phyloP scores from a whole-genome alignment of 1,140 invertebrate genomes.

The Vollenhovia emeryi region DNA sequence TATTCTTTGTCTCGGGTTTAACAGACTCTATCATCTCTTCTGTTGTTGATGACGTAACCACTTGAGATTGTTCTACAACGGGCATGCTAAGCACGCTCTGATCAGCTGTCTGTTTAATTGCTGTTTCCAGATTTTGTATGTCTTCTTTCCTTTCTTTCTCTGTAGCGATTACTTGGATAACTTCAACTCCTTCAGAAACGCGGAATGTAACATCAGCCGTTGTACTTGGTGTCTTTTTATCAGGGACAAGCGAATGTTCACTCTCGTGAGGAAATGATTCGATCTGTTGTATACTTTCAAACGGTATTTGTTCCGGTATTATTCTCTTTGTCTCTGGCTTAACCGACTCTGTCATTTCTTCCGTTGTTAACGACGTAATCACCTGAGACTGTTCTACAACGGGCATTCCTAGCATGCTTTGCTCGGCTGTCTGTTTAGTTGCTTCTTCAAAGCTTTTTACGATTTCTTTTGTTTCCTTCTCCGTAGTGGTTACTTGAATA shows the following conservation, averaged over 20 bases:
- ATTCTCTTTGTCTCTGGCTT: slow-evolving; percentile 73
- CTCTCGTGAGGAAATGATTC: slow-evolving; percentile 78
- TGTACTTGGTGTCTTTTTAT: slow-evolving; percentile 61
- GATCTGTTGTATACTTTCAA: slow-evolving; percentile 74
- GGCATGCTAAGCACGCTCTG: slow-evolving; percentile 70
- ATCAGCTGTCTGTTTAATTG: slow-evolving; percentile 74
- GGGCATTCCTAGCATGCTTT: slow-evolving; percentile 69
- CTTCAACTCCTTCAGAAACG: slow-evolving; percentile 75
- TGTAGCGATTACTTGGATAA: slow-evolving; percentile 77
- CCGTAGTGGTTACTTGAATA: slow-evolving; percentile 77
- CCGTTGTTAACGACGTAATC: slow-evolving; percentile 72
- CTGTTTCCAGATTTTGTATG: slow-evolving; percentile 74
- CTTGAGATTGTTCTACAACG: slow-evolving; percentile 76
- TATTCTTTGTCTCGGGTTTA: slow-evolving; percentile 71
- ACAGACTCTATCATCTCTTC: slow-evolving; percentile 64
- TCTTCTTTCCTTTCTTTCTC: slow-evolving; percentile 83
- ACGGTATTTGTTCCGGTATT: slow-evolving; percentile 76
- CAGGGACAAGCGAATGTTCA: slow-evolving; percentile 68
- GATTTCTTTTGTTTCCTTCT: slow-evolving; percentile 82
- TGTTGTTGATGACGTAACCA: slow-evolving; percentile 74
- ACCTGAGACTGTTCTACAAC: slow-evolving; percentile 77
- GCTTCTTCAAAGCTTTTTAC: slow-evolving; percentile 75
- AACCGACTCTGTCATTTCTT: slow-evolving; percentile 62
- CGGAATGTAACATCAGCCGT: slow-evolving; percentile 76
- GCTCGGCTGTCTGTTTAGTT: slow-evolving; percentile 72